These are phyloP conservation scores for Ditylenchus weischeri DNA, from an alignment of 2,888 invertebrate species.

Conservation along the genomic window DNA sequence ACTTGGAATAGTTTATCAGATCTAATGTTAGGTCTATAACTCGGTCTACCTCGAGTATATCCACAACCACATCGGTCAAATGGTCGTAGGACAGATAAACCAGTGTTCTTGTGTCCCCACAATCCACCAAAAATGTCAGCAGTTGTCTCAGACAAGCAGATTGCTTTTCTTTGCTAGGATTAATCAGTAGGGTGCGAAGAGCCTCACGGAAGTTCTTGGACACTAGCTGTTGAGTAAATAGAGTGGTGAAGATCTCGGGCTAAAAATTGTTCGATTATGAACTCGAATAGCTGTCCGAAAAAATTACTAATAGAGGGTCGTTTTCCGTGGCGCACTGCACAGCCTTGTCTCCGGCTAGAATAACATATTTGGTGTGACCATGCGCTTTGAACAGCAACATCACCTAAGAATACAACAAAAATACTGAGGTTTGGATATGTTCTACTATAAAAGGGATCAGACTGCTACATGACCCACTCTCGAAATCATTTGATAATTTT, in stretches of 20 bases:
- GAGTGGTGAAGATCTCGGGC: constrained; percentile 37
- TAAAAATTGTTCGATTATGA: not conserved
- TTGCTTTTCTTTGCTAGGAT: constrained; percentile 28
- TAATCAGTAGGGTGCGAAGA: constrained; percentile 30
- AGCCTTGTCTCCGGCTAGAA: constrained; percentile 37
- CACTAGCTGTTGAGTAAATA: constrained; percentile 45
- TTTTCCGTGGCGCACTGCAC: constrained; percentile 34
- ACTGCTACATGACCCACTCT: too few species aligned
- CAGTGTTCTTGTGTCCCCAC: constrained; percentile 16
- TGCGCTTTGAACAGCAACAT: constrained; percentile 42
- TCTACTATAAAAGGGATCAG: too few species aligned
- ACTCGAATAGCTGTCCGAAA: constrained; percentile 11
- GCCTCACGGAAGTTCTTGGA: constrained; percentile 41
- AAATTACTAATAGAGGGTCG: constrained; percentile 20
- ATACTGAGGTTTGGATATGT: too few species aligned
- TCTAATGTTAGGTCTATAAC: too few species aligned
- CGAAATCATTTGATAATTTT: too few species aligned
- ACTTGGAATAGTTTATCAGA: not conserved
- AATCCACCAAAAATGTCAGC: constrained; percentile 27
- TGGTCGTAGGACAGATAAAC: constrained; percentile 26
- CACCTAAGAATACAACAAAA: constrained; percentile 16
- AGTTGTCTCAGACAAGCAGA: constrained; percentile 29
- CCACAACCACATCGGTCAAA: constrained; percentile 28
- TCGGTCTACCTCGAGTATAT: constrained; percentile 27
- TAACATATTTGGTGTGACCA: constrained; percentile 38